phyloP scores from a whole-genome alignment of 1,140 invertebrate genomes.

The Palaemon carinicauda region DNA sequence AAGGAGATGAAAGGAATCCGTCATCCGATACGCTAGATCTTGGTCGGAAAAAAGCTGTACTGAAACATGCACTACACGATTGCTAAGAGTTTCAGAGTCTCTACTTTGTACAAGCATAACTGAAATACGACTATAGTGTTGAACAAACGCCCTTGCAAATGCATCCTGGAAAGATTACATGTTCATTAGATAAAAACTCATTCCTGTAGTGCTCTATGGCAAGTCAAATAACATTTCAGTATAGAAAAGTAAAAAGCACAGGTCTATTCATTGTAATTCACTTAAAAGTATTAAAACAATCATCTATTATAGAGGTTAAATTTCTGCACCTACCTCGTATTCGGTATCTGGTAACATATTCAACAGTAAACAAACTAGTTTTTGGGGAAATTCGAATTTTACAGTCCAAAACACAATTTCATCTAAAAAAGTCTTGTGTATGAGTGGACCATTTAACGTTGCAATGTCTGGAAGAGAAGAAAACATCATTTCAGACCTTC shows the following conservation, averaged over 20 bases:
- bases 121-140: conserved; percentile 94
- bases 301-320: no score
- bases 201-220: no score
- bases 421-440: conserved; percentile 88
- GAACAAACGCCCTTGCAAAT: conserved; percentile 91
- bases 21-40: conserved; percentile 86
- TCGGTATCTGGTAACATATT: conserved; percentile 94
- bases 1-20: conserved; percentile 85
- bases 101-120: conserved; percentile 85
- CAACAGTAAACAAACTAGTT: conserved; percentile 92
- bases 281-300: no score
- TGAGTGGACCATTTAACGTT: conserved; percentile 39
- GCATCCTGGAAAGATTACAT: conserved; percentile 73
- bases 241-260: no score
- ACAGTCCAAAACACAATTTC: conserved; percentile 98
- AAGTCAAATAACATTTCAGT: no score
- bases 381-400: conserved; percentile 96
- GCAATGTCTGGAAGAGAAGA: conserved; percentile 45
- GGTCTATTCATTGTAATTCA: no score
- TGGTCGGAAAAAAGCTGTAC: conserved; percentile 96
- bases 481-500: not conserved
- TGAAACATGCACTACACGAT: conserved; percentile 95
- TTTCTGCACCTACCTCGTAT: conserved; percentile 83
- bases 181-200: no score
- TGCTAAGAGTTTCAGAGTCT: conserved; percentile 90